Evolutionary conservation across 2,113 vertebrate genomes (phyloP).

Genomic region (Pachyramphus minor): DNA sequence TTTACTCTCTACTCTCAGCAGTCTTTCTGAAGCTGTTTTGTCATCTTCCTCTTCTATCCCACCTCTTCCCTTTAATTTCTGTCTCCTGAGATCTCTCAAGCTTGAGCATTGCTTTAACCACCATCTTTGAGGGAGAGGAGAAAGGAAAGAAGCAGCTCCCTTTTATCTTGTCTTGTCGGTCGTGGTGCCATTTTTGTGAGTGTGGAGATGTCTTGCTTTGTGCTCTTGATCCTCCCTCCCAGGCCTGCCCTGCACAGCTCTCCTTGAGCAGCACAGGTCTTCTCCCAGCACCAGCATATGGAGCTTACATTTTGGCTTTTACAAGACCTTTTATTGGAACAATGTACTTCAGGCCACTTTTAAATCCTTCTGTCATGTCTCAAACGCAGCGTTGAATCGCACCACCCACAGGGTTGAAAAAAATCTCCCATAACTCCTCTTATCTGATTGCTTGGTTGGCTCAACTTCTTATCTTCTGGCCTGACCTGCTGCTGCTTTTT

Average conservation of each 20-base stretch:
- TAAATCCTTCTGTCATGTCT: not conserved
- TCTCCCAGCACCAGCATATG: not conserved
- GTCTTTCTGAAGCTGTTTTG: not conserved
- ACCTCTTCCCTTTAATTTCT: not conserved
- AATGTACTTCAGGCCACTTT: not conserved
- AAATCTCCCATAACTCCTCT: not conserved
- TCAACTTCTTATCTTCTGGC: conserved; percentile 35
- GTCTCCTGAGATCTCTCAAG: not conserved
- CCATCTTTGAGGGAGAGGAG: not conserved
- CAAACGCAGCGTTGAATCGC: not conserved
- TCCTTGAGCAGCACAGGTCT: not conserved
- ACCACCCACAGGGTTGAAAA: conserved; percentile 31
- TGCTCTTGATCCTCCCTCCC: not conserved
- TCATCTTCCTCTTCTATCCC: not conserved
- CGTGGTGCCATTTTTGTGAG: not conserved
- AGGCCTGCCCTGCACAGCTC: not conserved
- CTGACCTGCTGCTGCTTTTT: not conserved
- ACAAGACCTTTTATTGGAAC: not conserved
- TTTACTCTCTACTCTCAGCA: not conserved
- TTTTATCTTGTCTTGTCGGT: not conserved
- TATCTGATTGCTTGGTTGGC: conserved; percentile 18
- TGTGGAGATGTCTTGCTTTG: rapidly evolving
- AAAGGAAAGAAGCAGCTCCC: not conserved
- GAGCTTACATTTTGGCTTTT: not conserved
- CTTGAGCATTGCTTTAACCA: not conserved